Evolutionary conservation across 2,797 vertebrate species (phyloP).

Genomic region (Pangasius krempfi): DNA sequence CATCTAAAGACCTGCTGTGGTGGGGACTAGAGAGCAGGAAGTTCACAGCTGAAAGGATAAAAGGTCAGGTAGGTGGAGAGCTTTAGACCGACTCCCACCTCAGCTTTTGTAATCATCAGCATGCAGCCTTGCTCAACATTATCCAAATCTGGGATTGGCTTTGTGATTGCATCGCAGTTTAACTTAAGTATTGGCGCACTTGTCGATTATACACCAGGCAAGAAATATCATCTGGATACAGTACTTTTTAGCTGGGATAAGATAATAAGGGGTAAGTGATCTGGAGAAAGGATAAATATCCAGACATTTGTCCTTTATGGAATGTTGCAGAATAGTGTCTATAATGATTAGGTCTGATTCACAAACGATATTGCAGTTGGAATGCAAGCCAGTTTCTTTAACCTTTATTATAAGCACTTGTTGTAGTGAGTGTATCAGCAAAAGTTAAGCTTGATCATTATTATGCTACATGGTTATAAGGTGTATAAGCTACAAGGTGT

Average conservation of each 20-base stretch:
- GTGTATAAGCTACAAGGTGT: not conserved
- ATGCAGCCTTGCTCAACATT: not conserved
- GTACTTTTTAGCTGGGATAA: not conserved
- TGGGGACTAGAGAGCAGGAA: not conserved
- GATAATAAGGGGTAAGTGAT: not conserved
- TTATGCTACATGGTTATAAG: not conserved
- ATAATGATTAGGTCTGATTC: not conserved
- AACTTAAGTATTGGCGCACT: not conserved
- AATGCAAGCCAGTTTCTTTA: not conserved
- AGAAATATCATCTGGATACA: not conserved
- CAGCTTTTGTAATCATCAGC: constrained; percentile 21
- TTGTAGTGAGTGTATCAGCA: not conserved
- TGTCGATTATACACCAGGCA: not conserved
- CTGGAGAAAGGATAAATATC: not conserved
- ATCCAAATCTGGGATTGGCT: not conserved
- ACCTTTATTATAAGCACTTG: not conserved
- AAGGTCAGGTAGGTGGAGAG: constrained; percentile 17
- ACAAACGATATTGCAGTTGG: not conserved
- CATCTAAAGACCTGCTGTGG: not conserved
- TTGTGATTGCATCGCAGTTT: not conserved
- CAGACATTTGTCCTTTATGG: not conserved
- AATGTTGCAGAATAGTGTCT: not conserved
- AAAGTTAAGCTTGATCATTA: not conserved
- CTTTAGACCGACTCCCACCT: constrained; percentile 7
- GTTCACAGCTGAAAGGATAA: constrained; percentile 22